A percentile compares a stretch with the other conserved stretches of the same genome.
phyloP scores from a whole-genome alignment of 2,888 invertebrate species.

The Baccha elongata region DNA sequence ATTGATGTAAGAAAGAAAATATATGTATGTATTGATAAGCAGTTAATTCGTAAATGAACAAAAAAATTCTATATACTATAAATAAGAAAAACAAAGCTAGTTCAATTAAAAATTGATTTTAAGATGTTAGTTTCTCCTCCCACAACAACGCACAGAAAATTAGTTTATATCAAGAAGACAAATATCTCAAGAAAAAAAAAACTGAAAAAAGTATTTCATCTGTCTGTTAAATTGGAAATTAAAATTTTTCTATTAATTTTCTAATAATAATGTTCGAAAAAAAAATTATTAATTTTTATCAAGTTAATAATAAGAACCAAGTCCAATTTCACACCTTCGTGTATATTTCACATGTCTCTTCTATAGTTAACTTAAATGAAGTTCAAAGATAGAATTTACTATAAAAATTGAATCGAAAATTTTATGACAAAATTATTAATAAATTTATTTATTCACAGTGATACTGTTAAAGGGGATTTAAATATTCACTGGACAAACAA shows the following conservation, averaged over 20 bases:
- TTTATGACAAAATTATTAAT: neutral
- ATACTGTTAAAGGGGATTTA: too few relatives aligned
- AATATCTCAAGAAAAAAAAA: constrained; percentile 21
- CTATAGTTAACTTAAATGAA: constrained; percentile 49
- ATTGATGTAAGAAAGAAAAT: constrained; percentile 53
- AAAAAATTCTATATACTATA: constrained; percentile 36
- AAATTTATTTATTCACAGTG: neutral
- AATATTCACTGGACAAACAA: too few relatives aligned
- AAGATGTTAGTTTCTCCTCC: constrained; percentile 63
- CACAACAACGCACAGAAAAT: constrained; percentile 70
- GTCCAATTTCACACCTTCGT: constrained; percentile 41
- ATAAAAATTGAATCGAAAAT: neutral
- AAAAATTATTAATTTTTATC: constrained; percentile 22
- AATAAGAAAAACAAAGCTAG: constrained; percentile 35
- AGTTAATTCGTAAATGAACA: constrained; percentile 61
- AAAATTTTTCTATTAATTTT: constrained; percentile 35
- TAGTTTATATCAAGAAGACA: constrained; percentile 59
- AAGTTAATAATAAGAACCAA: constrained; percentile 28
- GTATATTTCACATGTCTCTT: constrained; percentile 51
- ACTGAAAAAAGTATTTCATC: constrained; percentile 15
- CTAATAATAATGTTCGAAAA: constrained; percentile 28
- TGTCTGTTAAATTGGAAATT: constrained; percentile 30
- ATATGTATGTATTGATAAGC: constrained; percentile 54
- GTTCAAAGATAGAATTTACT: constrained; percentile 9
- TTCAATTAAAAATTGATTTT: constrained; percentile 64